Conservation (phyloP, 2,888 invertebrate species). For the Platypus cylindrus region DNA sequence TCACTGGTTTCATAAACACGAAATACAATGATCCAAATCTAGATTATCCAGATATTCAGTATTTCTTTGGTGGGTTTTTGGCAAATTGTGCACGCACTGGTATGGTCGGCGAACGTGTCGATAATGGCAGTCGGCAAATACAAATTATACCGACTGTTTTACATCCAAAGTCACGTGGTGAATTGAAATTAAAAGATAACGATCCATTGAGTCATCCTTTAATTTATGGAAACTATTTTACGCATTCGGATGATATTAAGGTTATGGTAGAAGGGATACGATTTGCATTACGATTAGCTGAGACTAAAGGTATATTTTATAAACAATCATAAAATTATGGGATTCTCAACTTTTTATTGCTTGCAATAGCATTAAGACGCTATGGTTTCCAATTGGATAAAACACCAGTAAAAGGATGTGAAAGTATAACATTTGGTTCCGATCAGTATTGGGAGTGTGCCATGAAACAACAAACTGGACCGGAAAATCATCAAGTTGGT, state of each 20-base stretch:
- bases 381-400: constrained; percentile 66
- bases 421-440: constrained; percentile 56
- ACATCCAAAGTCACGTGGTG: constrained; percentile 76
- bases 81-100: constrained; percentile 79
- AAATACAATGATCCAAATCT: constrained; percentile 61
- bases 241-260: constrained; percentile 66
- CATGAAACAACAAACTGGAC: constrained; percentile 43
- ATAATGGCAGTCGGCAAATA: constrained; percentile 54
- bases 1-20: constrained; percentile 70
- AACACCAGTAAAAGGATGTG: constrained; percentile 63
- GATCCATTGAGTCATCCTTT: constrained; percentile 74
- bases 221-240: constrained; percentile 72
- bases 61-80: constrained; percentile 77
- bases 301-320: constrained; percentile 48
- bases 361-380: constrained; percentile 34
- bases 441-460: constrained; percentile 52
- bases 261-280: constrained; percentile 73
- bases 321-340: neutral
- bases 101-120: constrained; percentile 67
- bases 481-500: constrained; percentile 53
- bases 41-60: constrained; percentile 74
- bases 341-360: neutral
- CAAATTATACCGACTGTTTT: constrained; percentile 70
- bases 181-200: constrained; percentile 35
- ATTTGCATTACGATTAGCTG: constrained; percentile 56